Percentiles rank a stretch among this genome's conserved stretches.
phyloP scores from a whole-genome alignment of 2,113 vertebrate species.

The Aythya baeri region DNA sequence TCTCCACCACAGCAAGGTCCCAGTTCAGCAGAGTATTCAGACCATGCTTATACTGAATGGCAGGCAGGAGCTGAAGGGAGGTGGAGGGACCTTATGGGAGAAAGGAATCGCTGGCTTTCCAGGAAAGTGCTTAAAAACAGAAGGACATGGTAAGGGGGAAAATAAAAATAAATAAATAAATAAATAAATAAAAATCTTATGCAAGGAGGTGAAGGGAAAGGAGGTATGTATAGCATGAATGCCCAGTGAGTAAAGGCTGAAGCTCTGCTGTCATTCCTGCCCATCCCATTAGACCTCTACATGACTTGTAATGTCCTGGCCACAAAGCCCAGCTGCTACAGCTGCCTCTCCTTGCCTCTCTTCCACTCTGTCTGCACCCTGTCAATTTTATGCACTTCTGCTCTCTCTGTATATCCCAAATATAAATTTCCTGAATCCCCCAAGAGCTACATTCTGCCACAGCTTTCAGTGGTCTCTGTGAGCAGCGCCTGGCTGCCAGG shows the following conservation, averaged over 20 bases:
- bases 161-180: not conserved
- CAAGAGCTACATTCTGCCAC: not conserved
- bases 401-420: not conserved
- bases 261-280: not conserved
- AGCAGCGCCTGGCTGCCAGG: not conserved
- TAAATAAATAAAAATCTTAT: not conserved
- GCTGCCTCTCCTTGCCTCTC: not conserved
- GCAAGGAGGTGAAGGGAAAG: not conserved
- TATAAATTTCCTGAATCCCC: not conserved
- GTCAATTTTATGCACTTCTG: not conserved
- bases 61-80: not conserved
- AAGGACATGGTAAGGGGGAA: not conserved
- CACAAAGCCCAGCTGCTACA: not conserved
- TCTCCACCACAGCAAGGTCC: fast-evolving
- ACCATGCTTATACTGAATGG: not conserved
- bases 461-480: not conserved
- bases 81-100: not conserved
- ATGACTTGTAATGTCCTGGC: not conserved
- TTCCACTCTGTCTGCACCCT: not conserved
- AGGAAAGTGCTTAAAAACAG: not conserved
- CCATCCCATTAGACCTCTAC: not conserved
- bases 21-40: not conserved
- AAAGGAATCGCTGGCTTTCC: not conserved
- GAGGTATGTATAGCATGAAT: fast-evolving
- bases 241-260: not conserved